These are phyloP conservation scores for Anhinga rufa DNA, from an alignment of 2,113 vertebrate genomes.

Conservation along the genomic window DNA sequence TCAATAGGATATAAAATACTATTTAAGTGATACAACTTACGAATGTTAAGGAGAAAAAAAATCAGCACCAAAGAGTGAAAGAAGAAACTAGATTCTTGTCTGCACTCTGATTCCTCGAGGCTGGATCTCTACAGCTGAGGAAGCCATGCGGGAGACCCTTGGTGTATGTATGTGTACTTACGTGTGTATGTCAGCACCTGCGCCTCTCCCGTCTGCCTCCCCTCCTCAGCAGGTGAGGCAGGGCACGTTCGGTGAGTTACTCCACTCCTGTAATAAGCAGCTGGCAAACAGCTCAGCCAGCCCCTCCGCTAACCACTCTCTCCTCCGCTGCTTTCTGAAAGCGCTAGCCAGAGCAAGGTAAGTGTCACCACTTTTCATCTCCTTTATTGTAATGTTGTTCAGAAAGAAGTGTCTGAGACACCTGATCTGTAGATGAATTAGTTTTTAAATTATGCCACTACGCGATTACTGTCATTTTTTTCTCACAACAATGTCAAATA, in stretches of 20 bases:
- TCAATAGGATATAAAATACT: conserved; percentile 54
- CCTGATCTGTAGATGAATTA: background rate
- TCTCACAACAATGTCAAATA: background rate
- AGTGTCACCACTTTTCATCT: background rate
- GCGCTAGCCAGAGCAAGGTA: background rate
- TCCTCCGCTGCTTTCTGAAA: background rate
- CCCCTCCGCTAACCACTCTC: background rate
- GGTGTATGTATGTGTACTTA: background rate
- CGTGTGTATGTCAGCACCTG: background rate
- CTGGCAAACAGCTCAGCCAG: background rate
- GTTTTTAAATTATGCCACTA: background rate
- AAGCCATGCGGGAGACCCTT: background rate
- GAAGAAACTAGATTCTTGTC: background rate
- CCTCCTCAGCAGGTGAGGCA: background rate
- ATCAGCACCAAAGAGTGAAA: conserved; percentile 39
- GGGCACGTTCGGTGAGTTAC: background rate
- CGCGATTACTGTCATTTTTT: background rate
- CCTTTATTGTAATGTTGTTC: background rate
- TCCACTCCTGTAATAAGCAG: background rate
- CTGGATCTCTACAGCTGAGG: background rate
- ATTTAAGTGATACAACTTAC: conserved; percentile 46
- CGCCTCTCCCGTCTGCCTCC: background rate
- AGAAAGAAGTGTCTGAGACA: background rate
- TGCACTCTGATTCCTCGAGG: background rate
- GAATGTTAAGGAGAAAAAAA: background rate